A percentile compares a stretch with the other conserved stretches of the same genome.
Conservation (phyloP, 1,140 invertebrate genomes). For the Tachypleus tridentatus region DNA sequence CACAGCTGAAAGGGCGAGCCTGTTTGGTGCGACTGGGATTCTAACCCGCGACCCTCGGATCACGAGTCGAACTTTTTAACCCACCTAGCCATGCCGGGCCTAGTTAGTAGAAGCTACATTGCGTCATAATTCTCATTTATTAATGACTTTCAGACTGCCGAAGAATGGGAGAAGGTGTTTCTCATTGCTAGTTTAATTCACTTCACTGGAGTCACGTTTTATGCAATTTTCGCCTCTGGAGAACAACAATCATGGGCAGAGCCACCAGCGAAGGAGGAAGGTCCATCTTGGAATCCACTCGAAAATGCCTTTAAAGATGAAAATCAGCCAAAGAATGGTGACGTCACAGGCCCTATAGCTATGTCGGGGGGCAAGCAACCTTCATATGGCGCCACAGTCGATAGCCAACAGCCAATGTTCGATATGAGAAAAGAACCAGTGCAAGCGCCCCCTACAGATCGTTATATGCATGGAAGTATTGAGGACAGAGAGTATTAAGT, state of each 20-base stretch:
- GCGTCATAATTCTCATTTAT: too few relatives aligned
- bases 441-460: conserved; percentile 19
- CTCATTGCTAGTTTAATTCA: conserved; percentile 90
- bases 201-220: conserved; percentile 90
- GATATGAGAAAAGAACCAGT: conserved; percentile 19
- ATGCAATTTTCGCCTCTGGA: conserved; percentile 92
- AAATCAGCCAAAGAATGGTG: neutral
- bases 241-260: conserved; percentile 95
- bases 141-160: conserved; percentile 36
- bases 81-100: too few relatives aligned
- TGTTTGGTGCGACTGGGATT: too few relatives aligned
- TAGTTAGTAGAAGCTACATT: too few relatives aligned
- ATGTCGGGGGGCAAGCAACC: neutral
- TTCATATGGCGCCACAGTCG: conserved; percentile 18
- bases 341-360: neutral
- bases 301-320: conserved; percentile 15
- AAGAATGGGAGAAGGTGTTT: conserved; percentile 91
- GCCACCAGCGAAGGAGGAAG: conserved; percentile 33
- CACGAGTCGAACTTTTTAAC: too few relatives aligned
- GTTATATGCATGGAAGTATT: conserved; percentile 23
- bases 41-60: too few relatives aligned
- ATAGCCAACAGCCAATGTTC: conserved; percentile 15
- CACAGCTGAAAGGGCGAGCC: too few relatives aligned
- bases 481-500: conserved; percentile 17
- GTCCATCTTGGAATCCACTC: conserved; percentile 25